Conservation (phyloP, 2,797 vertebrate species). For the Bovichtus variegatus region DNA sequence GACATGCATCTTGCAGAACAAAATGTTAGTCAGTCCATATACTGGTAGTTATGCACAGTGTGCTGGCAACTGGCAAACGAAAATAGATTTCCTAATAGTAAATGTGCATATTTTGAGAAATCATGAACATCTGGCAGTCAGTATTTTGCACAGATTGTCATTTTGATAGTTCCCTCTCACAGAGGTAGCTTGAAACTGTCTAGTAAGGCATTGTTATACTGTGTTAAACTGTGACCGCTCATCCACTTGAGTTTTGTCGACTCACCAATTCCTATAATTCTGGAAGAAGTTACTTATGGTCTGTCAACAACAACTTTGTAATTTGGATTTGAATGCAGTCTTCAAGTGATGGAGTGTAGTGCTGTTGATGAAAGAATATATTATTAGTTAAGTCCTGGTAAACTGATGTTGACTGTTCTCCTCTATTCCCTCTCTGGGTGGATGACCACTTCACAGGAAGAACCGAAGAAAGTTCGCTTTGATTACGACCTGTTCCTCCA, state of each 20-base stretch:
- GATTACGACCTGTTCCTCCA: conserved; percentile 99
- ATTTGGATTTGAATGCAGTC: neutral
- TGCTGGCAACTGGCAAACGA: neutral
- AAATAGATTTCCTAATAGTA: no score
- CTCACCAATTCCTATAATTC: neutral
- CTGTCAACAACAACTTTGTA: neutral
- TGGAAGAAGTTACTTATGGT: no score
- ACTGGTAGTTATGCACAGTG: neutral
- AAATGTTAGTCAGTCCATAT: neutral
- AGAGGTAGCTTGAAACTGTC: neutral
- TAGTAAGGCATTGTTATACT: neutral
- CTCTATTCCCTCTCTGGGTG: conserved; percentile 8
- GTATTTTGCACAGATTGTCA: neutral
- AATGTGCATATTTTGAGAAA: no score
- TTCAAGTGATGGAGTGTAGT: neutral
- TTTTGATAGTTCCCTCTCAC: neutral
- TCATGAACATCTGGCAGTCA: no score
- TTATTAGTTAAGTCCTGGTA: neutral
- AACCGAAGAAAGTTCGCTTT: conserved; percentile 99
- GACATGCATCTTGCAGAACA: neutral
- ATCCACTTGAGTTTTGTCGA: neutral
- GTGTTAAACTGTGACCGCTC: neutral
- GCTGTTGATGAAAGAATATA: neutral
- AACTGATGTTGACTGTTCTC: conserved; percentile 13
- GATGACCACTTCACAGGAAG: conserved; percentile 87